Evolutionary conservation across 2,797 vertebrate genomes (phyloP), one percentile per base, ranked within the genome.

Genomic region (Gobionotothen gibberifrons): DNA sequence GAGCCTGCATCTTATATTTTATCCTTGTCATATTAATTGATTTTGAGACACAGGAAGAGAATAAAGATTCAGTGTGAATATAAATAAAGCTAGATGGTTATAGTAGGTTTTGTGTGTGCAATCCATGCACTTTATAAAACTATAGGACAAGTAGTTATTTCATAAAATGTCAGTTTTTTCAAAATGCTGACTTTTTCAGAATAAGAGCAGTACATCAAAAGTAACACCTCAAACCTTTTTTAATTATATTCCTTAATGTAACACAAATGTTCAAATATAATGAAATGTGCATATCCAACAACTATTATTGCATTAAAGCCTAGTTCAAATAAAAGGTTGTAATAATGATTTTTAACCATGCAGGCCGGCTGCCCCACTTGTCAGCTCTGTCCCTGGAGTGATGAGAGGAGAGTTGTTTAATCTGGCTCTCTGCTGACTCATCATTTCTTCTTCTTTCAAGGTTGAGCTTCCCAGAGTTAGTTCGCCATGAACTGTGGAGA

Each of bases 391-490:
- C 67, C 69, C 56, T 72, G 69, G 40, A 81, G 55, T 36, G 54
- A 81, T 62, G 80, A 79, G 83, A 81, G 51, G 69, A 74, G 65
- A 73, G 72, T 66, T 81, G 86, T 89, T 88, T 87, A 74, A 88
- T 78, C 76, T 75, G 68, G 62, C 69, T 53, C 73, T 80, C 74
- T 82, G 90, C 90, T 89, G 87, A 88, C 85, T 91, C 89, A 90
- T 89, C 84, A 80, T 71, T 78, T 83, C 57, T 79, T 80, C 73
- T 72, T 83, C 76, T 87, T 90, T 91, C 89, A 84, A 81, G 75
- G 84, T 82, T 87, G 86, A 87, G 63, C 84, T 89, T 82, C 67
- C 74, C 59, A 73, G 62, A 74, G 65, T 86, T 60, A 72, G 74
- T 82, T 84, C 39, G n/a, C 77, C 52, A 51, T 8, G 65, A 61